phyloP scores from a whole-genome alignment of 2,888 invertebrate species.

The Harpalus rufipes region DNA sequence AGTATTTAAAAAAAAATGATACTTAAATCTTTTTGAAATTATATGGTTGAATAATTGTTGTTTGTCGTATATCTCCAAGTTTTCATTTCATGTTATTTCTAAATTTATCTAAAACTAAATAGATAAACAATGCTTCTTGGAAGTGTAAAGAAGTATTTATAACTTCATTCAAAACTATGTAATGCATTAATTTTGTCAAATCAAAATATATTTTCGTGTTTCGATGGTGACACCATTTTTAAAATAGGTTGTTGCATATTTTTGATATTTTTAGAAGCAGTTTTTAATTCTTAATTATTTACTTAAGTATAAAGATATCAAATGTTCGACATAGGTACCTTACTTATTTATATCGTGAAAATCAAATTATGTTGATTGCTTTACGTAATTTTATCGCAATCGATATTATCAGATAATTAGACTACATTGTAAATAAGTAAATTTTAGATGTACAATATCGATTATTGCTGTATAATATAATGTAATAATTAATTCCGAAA shows the following conservation, averaged over 20 bases:
- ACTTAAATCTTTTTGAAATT: not conserved
- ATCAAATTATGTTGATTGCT: not conserved
- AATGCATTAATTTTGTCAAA: constrained; percentile 1
- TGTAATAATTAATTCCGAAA: too few relatives aligned
- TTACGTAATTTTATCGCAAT: not conserved
- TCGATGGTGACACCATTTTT: constrained; percentile 34
- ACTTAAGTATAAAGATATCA: constrained; percentile 10
- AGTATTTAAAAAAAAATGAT: too few relatives aligned
- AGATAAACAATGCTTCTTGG: not conserved
- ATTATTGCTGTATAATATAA: constrained; percentile 6
- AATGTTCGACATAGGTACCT: not conserved
- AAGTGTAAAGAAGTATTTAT: not conserved
- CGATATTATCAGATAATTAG: not conserved
- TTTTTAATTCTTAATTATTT: constrained; percentile 21
- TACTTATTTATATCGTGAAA: not conserved
- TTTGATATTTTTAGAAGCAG: constrained; percentile 30
- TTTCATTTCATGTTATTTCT: not conserved
- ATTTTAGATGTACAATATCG: not conserved
- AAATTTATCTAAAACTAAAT: not conserved
- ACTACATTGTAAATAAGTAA: not conserved
- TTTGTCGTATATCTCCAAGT: not conserved
- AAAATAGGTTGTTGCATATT: constrained; percentile 13
- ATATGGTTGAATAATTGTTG: not conserved
- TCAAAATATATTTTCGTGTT: constrained; percentile 20
- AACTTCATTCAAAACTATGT: not conserved